These are phyloP conservation scores for Drosophila nannoptera DNA, from an alignment of 1,140 invertebrate species.

Conservation along the genomic window DNA sequence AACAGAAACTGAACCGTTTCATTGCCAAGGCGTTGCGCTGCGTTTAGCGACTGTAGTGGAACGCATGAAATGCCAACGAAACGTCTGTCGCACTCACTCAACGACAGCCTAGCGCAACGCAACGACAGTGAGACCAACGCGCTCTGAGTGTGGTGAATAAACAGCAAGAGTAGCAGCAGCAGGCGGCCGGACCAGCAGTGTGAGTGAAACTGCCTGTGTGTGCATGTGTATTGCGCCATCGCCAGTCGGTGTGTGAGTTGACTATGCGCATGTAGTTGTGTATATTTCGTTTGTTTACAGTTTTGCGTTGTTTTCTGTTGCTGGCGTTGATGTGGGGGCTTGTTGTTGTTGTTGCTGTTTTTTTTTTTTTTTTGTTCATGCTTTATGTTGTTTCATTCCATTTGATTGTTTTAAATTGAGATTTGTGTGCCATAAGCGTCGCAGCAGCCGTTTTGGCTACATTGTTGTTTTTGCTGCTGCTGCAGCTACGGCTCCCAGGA, in stretches of 20 bases:
- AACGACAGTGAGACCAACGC: constrained; percentile 32
- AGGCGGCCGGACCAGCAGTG: not conserved
- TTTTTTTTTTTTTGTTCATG: constrained; percentile 39
- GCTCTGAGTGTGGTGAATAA: constrained; percentile 54
- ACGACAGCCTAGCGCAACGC: constrained; percentile 1
- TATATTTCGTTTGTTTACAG: constrained; percentile 63
- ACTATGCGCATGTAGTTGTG: constrained; percentile 31
- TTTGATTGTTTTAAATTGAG: constrained; percentile 76
- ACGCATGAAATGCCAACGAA: constrained; percentile 29
- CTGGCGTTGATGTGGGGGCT: not conserved
- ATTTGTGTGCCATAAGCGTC: constrained; percentile 66
- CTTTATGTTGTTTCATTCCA: constrained; percentile 61
- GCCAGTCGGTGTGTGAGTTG: constrained; percentile 5
- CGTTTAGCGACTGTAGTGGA: constrained; percentile 32
- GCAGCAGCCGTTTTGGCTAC: constrained; percentile 30
- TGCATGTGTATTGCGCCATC: constrained; percentile 17
- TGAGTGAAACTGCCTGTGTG: not conserved
- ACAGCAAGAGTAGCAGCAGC: constrained; percentile 17
- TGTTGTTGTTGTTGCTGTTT: constrained; percentile 8
- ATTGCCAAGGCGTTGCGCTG: constrained; percentile 46
- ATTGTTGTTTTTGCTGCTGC: constrained; percentile 15
- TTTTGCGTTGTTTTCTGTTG: constrained; percentile 48
- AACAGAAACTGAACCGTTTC: constrained; percentile 48
- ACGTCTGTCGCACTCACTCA: constrained; percentile 26
- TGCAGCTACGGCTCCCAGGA: constrained; percentile 25